Base-by-base conservation (phyloP, 1,140 invertebrate species). In the Scaptomyza montana region DNA sequence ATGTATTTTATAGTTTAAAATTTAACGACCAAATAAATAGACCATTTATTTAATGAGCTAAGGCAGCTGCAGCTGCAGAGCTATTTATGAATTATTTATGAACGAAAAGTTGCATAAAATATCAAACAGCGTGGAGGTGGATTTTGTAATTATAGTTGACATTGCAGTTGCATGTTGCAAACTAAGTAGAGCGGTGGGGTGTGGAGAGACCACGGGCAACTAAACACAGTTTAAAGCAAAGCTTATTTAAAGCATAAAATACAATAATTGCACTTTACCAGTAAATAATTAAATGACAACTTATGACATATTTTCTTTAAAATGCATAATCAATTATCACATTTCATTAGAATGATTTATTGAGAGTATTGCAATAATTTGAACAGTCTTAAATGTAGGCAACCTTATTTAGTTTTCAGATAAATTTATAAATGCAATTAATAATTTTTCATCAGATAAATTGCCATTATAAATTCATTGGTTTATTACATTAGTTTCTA, bases 1-100 rank as follows among this genome's bases (percentile, higher is more conserved):
- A 5, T 43, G 12, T 25, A 56, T 28, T 36, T 56, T 77, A 51
- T 71, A 69, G 19, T 77, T 74, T 63, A 66, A 63, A 53, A 66
- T 51, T 55, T 64, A 59, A 87, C 60, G 66, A 10, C 56, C 65
- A 85, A 81, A 85, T 73, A 85, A 80, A 77, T 57, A 69, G 19
- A 45, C 57, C 64, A 78, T 71, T 81, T 74, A 81, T 87, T 78
- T 87, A 80, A 78, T 61, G 51, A 80, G 43, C 50, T 53, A 49
- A 16, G 64, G 55, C 80, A 76, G 43, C 59, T 68, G 55, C 51
- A 21, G 45, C 39, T 36, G 19, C 45, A 16, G 21, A 47, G 39
- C 53, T 49, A 30, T 65, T 60, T 59, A 61, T 65, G 28, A 67
- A 36, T 62, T 41, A 76, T 67, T 55, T 41, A 65, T 54, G 33